Evolutionary conservation across 2,113 vertebrate species (phyloP).

Genomic region (Sapajus apella): DNA sequence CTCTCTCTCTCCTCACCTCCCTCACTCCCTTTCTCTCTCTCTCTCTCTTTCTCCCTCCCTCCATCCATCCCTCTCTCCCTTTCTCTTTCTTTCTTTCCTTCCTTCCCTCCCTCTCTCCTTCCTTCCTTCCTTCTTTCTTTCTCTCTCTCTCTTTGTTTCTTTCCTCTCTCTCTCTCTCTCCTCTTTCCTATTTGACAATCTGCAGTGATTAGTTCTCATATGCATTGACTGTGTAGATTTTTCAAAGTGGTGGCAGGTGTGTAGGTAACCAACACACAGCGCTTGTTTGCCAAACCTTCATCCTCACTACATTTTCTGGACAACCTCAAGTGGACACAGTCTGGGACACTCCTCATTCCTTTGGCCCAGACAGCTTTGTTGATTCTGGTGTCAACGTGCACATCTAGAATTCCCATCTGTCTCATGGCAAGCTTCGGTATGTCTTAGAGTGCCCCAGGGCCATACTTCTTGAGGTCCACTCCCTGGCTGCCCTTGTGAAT

Average conservation of each 20-base stretch:
- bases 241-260: background rate
- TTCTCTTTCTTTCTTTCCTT: fast-evolving
- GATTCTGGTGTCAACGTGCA: conserved; percentile 91
- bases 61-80: fast-evolving
- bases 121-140: fast-evolving
- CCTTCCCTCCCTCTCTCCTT: background rate
- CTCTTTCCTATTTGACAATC: background rate
- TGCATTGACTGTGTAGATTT: background rate
- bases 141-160: too few species aligned
- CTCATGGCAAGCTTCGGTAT: conserved; percentile 93
- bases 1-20: background rate
- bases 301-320: background rate
- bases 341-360: conserved; percentile 87
- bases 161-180: too few species aligned
- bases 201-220: background rate
- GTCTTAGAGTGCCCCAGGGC: conserved; percentile 77
- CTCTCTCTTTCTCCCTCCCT: fast-evolving
- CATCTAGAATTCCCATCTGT: conserved; percentile 93
- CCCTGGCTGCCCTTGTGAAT: background rate
- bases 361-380: conserved; percentile 95
- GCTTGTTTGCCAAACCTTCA: background rate
- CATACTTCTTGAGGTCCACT: conserved; percentile 88
- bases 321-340: fast-evolving
- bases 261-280: background rate
- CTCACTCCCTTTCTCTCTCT: background rate